Evolutionary conservation across 2,113 vertebrate species (phyloP), one percentile per base, ranked within the genome.

Genomic region (Cyanocitta stelleri): DNA sequence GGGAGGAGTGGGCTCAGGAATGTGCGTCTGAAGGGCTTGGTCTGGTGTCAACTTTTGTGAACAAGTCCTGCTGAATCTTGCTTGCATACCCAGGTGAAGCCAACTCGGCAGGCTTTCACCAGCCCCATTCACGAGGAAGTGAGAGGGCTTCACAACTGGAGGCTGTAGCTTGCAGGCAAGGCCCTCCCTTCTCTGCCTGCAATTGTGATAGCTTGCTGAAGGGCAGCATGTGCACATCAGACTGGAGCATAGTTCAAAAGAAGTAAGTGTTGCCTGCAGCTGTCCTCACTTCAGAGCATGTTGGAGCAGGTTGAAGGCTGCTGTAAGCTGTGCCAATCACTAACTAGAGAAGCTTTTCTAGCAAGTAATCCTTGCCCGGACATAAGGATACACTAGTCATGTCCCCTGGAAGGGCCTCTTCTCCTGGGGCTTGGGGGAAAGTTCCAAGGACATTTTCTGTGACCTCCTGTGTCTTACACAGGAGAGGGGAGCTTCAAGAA

Each of bases 1-100:
- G 90, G 56, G 64, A 84, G 87, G 95, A 96, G 88, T 67, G 82
- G 69, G 69, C 27, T 87, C 72, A 85, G 92, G 95, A 96, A 96
- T 94, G 96, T 39, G 68, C 94, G 66, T 90, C 86, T 94, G 90
- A 92, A 95, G 83, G 90, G 92, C 73, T 93, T 93, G 96, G 79
- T 85, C 61, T 6, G 1, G 22, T 94, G 88, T 93, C 93, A 96
- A 37, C 41, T 74, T 61, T 72, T 71, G 39, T 37, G 76, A 91
- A 77, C 32, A 35, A 79, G 61, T 88, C 86, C 68, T 95, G 94
- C 93, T 56, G 79, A 74, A 91, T 95, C 94, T 95, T 91, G 94
- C 90, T 95, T 2, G 0, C 64, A 80, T 72, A 87, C 43, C 59
- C 86, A 20, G 44, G 62, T 61, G 77, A 94, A 95, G 91, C 86